Base-by-base conservation (phyloP, 2,797 vertebrate genomes). In the Rhynchotus rufescens region DNA sequence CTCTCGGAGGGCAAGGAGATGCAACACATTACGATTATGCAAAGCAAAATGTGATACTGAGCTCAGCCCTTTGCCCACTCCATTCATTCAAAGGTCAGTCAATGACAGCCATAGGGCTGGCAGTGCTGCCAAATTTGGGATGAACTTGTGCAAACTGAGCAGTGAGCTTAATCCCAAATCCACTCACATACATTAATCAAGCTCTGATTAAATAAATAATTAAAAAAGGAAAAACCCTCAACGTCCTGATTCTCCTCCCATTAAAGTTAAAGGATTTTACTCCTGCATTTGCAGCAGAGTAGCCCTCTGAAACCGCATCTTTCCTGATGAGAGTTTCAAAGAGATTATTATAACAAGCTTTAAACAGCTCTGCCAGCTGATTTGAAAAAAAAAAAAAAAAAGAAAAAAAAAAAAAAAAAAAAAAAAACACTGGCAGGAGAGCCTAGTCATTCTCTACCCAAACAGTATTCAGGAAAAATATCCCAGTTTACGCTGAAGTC, bases 11-110 rank as follows among this genome's bases (percentile, higher is more conserved):
- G 52, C 95, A 64, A 95, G 62, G 71, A 91, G 68, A 92, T 76
- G 84, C 69, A 88, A 84, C 85, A 44, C 89, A 80, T 85, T 78
- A 86, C 42, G 73, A 66, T 72, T n/a, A 71, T 82, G 68, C 94
- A 66, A 66, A 93, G 80, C 34, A 92, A 94, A 96, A 92, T 21
- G 74, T 13, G 0, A 23, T 54, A 28, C 75, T 2, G 80, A 92
- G 88, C 93, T 93, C 64, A 78, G n/a, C 79, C 15, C 65, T 86
- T 49, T 87, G 89, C 92, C 91, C 67, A 2, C 10, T 25, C 7
- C 28, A 14, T 93, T 72, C 83, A 89, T 82, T 87, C 84, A 93
- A 89, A 89, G 89, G 80, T 87, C 75, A 95, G 42, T 77, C 87
- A 90, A 81, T 90, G 92, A 92, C 90, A 86, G 57, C 67, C 49